These are phyloP conservation scores for Mayetiola destructor DNA, from an alignment of 2,888 invertebrate genomes.

Conservation along the genomic window DNA sequence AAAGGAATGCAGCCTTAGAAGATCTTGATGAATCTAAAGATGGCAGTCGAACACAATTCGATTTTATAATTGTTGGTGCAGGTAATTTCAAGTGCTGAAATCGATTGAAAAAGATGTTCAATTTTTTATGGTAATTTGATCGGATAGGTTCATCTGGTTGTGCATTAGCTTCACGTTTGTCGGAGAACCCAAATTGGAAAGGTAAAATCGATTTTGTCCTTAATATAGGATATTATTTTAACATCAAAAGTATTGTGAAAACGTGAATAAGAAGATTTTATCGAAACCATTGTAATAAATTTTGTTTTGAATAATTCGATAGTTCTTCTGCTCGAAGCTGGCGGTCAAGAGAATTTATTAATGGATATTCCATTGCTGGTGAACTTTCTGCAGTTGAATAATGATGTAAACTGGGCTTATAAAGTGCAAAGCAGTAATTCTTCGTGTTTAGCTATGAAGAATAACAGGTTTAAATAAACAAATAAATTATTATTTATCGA, in stretches of 20 bases:
- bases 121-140: too few relatives aligned
- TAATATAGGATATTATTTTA: too few relatives aligned
- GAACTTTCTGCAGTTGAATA: conserved; percentile 52
- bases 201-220: too few relatives aligned
- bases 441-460: conserved; percentile 60
- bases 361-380: conserved; percentile 66
- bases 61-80: conserved; percentile 57
- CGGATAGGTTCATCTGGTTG: conserved; percentile 74
- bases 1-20: conserved; percentile 8
- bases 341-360: conserved; percentile 49
- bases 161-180: conserved; percentile 54
- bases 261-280: too few relatives aligned
- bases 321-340: conserved; percentile 57
- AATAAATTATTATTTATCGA: too few relatives aligned
- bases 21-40: conserved; percentile 5
- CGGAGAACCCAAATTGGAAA: conserved; percentile 53
- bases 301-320: too few relatives aligned
- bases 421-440: conserved; percentile 59
- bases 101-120: too few relatives aligned
- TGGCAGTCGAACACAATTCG: conserved; percentile 39
- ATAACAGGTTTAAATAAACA: too few relatives aligned
- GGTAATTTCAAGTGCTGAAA: too few relatives aligned
- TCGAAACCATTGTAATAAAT: too few relatives aligned
- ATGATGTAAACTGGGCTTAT: conserved; percentile 65
- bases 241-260: too few relatives aligned